Conservation (phyloP, 1,140 invertebrate species). For the Ceratina japonica region DNA sequence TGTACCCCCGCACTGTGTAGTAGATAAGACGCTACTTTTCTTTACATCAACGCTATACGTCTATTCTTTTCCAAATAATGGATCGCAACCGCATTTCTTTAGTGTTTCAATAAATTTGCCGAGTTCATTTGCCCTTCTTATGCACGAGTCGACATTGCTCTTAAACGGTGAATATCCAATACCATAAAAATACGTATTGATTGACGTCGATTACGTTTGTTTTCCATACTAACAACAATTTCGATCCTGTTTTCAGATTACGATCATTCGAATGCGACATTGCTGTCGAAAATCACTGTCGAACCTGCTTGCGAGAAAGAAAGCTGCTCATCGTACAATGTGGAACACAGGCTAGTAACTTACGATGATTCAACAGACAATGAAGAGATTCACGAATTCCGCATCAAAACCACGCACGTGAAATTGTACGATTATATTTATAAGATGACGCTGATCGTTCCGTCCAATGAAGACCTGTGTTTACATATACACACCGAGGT, state of each 20-base stretch:
- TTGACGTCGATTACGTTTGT: not conserved
- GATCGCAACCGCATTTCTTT: not conserved
- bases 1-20: slow-evolving; percentile 55
- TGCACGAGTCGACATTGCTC: not conserved
- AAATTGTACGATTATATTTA: no score
- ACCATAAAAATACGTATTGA: no score
- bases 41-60: not conserved
- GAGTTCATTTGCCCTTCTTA: not conserved
- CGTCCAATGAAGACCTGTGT: not conserved
- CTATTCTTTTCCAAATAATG: slow-evolving; percentile 3
- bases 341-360: no score
- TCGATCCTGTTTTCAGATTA: not conserved
- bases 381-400: no score
- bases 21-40: slow-evolving; percentile 52
- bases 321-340: not conserved
- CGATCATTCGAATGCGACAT: not conserved
- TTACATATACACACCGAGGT: slow-evolving; percentile 1
- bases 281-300: not conserved
- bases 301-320: not conserved
- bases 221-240: not conserved
- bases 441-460: not conserved
- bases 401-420: not conserved
- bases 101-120: not conserved
- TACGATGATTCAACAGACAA: no score
- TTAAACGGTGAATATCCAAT: not conserved